Conservation (phyloP, 2,113 vertebrate genomes). For the Chaetorhynchus papuensis region DNA sequence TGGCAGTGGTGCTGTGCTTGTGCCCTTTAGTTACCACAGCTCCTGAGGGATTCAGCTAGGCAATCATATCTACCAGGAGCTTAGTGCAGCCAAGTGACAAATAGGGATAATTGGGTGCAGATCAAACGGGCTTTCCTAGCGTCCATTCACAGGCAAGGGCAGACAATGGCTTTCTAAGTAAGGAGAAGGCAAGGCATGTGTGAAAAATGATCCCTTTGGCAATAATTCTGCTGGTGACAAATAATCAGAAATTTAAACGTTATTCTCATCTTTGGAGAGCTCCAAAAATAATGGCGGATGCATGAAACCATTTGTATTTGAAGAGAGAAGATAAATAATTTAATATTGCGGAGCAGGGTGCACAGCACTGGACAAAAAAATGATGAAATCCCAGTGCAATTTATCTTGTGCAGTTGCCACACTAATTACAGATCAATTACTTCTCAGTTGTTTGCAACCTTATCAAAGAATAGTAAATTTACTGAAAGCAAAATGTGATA, state of each 20-base stretch:
- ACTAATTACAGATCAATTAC: conserved; percentile 83
- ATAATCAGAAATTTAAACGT: conserved; percentile 75
- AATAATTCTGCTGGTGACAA: conserved; percentile 51
- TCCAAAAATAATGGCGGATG: conserved; percentile 69
- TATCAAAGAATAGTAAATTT: conserved; percentile 79
- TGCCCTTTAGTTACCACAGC: not conserved
- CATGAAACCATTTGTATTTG: conserved; percentile 72
- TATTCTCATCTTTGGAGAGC: conserved; percentile 65
- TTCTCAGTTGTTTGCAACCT: conserved; percentile 74
- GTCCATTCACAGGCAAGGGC: conserved; percentile 27
- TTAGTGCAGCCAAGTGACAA: conserved; percentile 73
- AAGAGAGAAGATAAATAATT: conserved; percentile 72
- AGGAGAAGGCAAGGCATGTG: conserved; percentile 53
- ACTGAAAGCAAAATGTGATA: conserved; percentile 73
- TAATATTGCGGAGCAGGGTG: conserved; percentile 53
- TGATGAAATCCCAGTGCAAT: conserved; percentile 54
- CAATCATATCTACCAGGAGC: conserved; percentile 67
- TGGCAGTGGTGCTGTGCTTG: not conserved
- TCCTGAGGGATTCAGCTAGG: conserved; percentile 66
- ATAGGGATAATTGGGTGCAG: conserved; percentile 59
- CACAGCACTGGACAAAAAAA: conserved; percentile 64
- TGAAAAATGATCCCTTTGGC: conserved; percentile 61
- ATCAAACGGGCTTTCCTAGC: conserved; percentile 51
- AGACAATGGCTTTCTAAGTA: conserved; percentile 50
- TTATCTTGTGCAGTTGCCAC: conserved; percentile 67